Evolutionary conservation across 2,113 vertebrate genomes (phyloP).

Genomic region (Antechinus stuartii): DNA sequence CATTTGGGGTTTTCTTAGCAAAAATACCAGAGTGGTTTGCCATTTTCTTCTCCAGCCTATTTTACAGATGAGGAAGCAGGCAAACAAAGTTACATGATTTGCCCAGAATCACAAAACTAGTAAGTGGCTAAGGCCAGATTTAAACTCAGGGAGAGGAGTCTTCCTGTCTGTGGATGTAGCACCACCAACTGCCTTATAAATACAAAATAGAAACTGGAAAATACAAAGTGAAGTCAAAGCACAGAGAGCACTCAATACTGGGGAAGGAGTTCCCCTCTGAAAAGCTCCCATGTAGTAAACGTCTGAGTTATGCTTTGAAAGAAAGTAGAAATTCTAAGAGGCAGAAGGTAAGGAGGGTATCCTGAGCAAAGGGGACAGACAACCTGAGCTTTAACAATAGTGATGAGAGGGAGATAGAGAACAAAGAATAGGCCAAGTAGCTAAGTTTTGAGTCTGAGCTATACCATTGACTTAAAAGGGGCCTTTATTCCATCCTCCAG

Average conservation of each 20-base stretch:
- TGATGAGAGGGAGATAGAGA: not conserved
- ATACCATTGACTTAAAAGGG: not conserved
- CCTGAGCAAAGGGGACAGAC: not conserved
- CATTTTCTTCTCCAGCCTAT: not conserved
- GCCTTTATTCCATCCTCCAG: not conserved
- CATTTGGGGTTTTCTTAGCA: not conserved
- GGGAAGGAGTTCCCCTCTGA: not conserved
- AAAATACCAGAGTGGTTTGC: not conserved
- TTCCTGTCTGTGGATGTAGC: not conserved
- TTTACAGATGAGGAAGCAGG: not conserved
- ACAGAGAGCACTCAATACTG: not conserved
- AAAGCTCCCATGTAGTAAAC: not conserved
- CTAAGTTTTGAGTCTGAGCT: not conserved
- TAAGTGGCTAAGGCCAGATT: not conserved
- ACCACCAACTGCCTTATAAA: not conserved
- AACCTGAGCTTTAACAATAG: not conserved
- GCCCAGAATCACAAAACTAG: not conserved
- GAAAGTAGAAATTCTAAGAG: not conserved
- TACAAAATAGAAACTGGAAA: not conserved
- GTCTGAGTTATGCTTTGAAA: not conserved
- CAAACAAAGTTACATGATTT: not conserved
- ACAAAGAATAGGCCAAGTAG: not conserved
- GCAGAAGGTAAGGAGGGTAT: not conserved
- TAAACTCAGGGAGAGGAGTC: not conserved
- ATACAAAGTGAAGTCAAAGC: not conserved